phyloP scores from a whole-genome alignment of 2,888 invertebrate species.

The Cryptus viduatorius region DNA sequence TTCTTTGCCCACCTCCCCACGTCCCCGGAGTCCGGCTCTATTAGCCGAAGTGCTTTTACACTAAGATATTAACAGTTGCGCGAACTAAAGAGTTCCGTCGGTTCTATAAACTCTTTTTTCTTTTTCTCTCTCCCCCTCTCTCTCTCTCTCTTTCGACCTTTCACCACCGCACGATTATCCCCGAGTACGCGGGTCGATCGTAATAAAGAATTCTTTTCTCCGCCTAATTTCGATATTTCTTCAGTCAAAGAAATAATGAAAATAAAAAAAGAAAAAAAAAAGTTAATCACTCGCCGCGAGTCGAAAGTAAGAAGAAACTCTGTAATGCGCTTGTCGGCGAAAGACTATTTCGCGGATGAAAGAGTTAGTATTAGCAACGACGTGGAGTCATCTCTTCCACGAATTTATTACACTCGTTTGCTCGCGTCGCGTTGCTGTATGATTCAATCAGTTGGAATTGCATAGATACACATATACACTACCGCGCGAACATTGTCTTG shows the following conservation, averaged over 20 bases:
- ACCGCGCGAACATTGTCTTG: background rate
- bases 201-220: constrained; percentile 29
- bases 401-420: constrained; percentile 34
- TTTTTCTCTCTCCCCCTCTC: constrained; percentile 4
- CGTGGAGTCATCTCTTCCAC: constrained; percentile 34
- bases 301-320: constrained; percentile 12
- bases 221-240: constrained; percentile 45
- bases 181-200: background rate
- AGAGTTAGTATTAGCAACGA: constrained; percentile 12
- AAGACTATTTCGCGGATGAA: constrained; percentile 6
- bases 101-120: constrained; percentile 27
- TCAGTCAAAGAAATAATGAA: constrained; percentile 8
- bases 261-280: constrained; percentile 55
- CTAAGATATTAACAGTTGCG: constrained; percentile 50
- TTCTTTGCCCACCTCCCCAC: constrained; percentile 1
- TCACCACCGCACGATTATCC: constrained; percentile 39
- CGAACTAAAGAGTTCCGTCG: constrained; percentile 43
- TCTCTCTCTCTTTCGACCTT: background rate
- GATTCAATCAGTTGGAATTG: constrained; percentile 26
- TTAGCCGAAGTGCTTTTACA: constrained; percentile 57
- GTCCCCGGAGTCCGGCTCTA: constrained; percentile 30
- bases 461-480: background rate
- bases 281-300: constrained; percentile 18
- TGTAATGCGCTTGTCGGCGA: constrained; percentile 25
- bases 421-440: background rate